Evolutionary conservation across 2,888 invertebrate genomes (phyloP).

Genomic region (Trissonchulus latispiculum): DNA sequence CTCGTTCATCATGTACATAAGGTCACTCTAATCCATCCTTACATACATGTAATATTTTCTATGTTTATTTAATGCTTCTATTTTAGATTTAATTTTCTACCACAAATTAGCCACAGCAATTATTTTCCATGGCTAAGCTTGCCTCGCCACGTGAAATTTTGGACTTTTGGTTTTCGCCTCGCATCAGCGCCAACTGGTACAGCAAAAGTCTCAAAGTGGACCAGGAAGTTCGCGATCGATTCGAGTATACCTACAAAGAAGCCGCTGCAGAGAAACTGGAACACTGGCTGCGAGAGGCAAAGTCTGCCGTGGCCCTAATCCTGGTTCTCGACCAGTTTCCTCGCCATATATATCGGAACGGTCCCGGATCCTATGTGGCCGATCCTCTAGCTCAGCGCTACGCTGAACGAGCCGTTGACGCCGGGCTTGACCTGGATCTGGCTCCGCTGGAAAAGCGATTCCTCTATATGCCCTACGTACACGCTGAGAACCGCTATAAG

Average conservation of each 20-base stretch:
- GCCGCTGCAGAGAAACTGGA: conserved; percentile 1
- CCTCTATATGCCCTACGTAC: conserved; percentile 8
- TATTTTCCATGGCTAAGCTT: no score
- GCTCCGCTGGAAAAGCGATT: no score
- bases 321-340: conserved; percentile 1
- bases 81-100: no score
- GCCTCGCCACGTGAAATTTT: no score
- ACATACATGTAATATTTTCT: no score
- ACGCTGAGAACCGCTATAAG: neutral
- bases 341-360: neutral
- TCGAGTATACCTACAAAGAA: neutral
- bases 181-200: neutral
- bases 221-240: neutral
- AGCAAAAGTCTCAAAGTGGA: neutral
- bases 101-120: no score
- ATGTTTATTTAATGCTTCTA: no score
- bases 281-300: neutral
- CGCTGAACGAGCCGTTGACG: no score
- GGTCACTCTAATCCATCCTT: no score
- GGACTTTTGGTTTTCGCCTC: conserved; percentile 1
- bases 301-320: neutral
- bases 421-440: no score
- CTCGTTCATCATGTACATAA: no score
- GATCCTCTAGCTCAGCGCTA: no score
- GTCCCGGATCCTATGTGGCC: neutral